phyloP scores from a whole-genome alignment of 2,797 vertebrate genomes.

The Sebastiscus tertius region DNA sequence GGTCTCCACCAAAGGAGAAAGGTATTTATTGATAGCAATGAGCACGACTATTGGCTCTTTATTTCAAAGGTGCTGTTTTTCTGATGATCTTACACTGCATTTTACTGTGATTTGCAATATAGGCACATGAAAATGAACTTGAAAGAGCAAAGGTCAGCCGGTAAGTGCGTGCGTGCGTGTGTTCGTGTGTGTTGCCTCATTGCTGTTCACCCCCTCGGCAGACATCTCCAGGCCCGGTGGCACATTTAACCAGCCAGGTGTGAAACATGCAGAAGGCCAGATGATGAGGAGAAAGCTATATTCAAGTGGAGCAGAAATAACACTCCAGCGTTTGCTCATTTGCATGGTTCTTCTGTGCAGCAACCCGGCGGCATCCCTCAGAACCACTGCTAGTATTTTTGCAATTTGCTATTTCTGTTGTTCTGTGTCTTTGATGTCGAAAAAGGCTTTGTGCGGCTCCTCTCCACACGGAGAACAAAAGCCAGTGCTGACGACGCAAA shows the following conservation, averaged over 20 bases:
- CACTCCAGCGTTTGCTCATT: slow-evolving; percentile 39
- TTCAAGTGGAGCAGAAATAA: slow-evolving; percentile 70
- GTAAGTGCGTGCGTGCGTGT: not conserved
- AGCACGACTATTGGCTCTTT: not conserved
- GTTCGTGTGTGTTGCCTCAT: not conserved
- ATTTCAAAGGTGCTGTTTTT: slow-evolving; percentile 3
- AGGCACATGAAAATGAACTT: not conserved
- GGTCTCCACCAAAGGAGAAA: slow-evolving; percentile 17
- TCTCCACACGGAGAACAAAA: slow-evolving; percentile 65
- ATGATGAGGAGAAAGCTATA: slow-evolving; percentile 64
- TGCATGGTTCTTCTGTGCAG: slow-evolving; percentile 41
- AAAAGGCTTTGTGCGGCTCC: slow-evolving; percentile 49
- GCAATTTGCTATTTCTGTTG: slow-evolving; percentile 51
- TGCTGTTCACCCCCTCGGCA: slow-evolving; percentile 34
- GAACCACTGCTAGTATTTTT: slow-evolving; percentile 38
- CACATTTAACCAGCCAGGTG: slow-evolving; percentile 78
- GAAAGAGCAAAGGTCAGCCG: slow-evolving; percentile 29
- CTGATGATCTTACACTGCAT: not conserved
- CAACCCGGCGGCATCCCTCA: slow-evolving; percentile 29
- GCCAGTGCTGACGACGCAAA: slow-evolving; percentile 65
- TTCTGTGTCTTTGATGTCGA: slow-evolving; percentile 56
- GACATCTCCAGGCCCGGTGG: slow-evolving; percentile 54
- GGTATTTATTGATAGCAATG: slow-evolving; percentile 37
- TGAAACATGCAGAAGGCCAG: slow-evolving; percentile 73
- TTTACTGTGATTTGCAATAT: not conserved